Conservation (phyloP, 2,888 invertebrate species). For the Apocheima hispidaria region DNA sequence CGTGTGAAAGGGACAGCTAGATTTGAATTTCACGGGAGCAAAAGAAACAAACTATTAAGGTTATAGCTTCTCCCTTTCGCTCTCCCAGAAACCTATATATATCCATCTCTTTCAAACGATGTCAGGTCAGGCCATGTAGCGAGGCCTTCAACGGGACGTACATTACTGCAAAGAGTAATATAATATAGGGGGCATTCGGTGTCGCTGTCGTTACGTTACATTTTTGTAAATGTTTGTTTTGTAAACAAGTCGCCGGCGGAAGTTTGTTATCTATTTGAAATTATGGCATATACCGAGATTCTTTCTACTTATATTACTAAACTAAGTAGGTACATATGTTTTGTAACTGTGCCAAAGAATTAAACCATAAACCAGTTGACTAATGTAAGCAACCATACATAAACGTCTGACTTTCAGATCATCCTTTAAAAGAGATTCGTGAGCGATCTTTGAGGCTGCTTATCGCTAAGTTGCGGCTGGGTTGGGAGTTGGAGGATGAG, state of each 20-base stretch:
- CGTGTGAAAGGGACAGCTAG: too few relatives aligned
- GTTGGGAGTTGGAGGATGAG: conserved; percentile 87
- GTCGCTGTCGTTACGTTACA: background rate
- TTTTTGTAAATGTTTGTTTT: conserved; percentile 1
- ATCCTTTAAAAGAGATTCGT: conserved; percentile 86
- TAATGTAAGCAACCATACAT: background rate
- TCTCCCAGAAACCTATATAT: too few relatives aligned
- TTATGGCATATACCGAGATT: conserved; percentile 50
- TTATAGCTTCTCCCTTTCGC: too few relatives aligned
- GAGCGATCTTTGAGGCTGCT: conserved; percentile 83
- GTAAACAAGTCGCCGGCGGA: conserved; percentile 5
- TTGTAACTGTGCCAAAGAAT: background rate
- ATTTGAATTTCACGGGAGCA: too few relatives aligned
- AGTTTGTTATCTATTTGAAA: conserved; percentile 7
- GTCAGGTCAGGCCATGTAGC: too few relatives aligned
- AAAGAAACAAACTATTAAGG: too few relatives aligned
- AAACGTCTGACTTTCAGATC: conserved; percentile 67
- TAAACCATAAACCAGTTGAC: background rate
- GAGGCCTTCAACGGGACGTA: too few relatives aligned
- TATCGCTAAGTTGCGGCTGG: conserved; percentile 87
- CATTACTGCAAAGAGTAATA: too few relatives aligned
- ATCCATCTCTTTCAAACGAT: too few relatives aligned
- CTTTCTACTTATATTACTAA: conserved; percentile 66
- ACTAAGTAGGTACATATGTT: conserved; percentile 60
- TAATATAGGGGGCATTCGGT: too few relatives aligned